Evolutionary conservation across 1,140 invertebrate genomes (phyloP).

Genomic region (Oscheius sp.): DNA sequence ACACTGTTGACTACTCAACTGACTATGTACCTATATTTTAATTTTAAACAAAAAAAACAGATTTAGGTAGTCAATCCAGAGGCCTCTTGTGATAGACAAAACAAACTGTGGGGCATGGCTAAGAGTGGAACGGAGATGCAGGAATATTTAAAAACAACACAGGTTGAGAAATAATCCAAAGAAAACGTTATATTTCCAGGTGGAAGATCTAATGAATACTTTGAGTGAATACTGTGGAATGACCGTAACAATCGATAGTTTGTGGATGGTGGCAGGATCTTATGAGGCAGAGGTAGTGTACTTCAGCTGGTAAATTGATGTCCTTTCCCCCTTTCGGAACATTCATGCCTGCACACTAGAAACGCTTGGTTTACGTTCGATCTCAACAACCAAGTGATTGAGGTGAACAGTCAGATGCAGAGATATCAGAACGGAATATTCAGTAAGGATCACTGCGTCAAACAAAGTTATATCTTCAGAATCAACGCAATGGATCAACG

Average conservation of each 20-base stretch:
- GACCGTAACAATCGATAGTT: no score
- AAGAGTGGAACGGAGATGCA: no score
- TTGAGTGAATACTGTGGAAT: no score
- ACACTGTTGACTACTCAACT: no score
- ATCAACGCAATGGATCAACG: conserved; percentile 11
- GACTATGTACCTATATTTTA: no score
- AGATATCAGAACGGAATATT: conserved; percentile 38
- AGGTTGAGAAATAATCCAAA: no score
- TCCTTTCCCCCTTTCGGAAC: neutral
- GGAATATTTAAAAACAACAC: no score
- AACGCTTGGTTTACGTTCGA: conserved; percentile 12
- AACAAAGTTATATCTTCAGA: no score
- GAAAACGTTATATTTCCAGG: conserved; percentile 16
- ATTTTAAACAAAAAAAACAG: no score
- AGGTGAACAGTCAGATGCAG: conserved; percentile 29
- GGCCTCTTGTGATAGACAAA: conserved; percentile 17
- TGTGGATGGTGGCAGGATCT: conserved; percentile 33
- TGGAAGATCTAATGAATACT: neutral
- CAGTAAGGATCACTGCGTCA: conserved; percentile 8
- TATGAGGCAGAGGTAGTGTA: conserved; percentile 35
- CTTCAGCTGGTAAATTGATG: neutral
- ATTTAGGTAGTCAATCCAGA: conserved; percentile 33
- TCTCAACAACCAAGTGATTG: conserved; percentile 7
- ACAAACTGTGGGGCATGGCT: conserved; percentile 28
- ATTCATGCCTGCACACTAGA: neutral